These are phyloP conservation scores for Tympanuchus pallidicinctus DNA, from an alignment of 2,113 vertebrate species.

Conservation along the genomic window DNA sequence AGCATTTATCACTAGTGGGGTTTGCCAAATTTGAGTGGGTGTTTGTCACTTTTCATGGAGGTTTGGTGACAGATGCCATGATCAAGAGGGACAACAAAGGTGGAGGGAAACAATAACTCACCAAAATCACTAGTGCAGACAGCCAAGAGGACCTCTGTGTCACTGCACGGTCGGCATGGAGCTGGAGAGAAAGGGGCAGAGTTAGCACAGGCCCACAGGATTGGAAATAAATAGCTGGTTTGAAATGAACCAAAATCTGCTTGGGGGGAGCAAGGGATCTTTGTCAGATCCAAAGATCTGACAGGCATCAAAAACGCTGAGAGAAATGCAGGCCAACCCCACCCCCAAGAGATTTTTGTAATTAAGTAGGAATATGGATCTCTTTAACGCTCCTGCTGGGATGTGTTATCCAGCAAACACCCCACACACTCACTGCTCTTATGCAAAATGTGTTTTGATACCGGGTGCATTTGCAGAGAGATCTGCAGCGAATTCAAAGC, in stretches of 20 bases:
- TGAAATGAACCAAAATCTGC: not conserved
- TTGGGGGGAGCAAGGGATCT: not conserved
- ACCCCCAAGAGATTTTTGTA: not conserved
- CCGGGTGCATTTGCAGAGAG: not conserved
- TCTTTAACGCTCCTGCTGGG: not conserved
- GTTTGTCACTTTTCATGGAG: not conserved
- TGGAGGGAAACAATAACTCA: conserved; percentile 71
- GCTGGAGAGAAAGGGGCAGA: conserved; percentile 72
- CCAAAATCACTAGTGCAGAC: conserved; percentile 97
- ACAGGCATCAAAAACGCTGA: not conserved
- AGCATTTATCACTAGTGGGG: not conserved
- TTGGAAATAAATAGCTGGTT: not conserved
- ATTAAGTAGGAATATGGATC: not conserved
- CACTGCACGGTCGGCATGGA: conserved; percentile 92
- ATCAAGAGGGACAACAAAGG: not conserved
- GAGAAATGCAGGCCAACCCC: not conserved
- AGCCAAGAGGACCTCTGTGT: conserved; percentile 90
- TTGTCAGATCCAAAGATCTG: not conserved
- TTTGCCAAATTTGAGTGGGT: not conserved
- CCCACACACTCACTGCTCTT: not conserved
- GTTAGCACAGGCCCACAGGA: not conserved
- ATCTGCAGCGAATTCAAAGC: conserved; percentile 19
- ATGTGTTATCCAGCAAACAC: not conserved
- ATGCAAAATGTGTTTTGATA: not conserved
- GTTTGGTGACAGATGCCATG: not conserved